A percentile compares a stretch with the other conserved stretches of the same genome.
Evolutionary conservation across 2,888 invertebrate genomes (phyloP).

Genomic region (Oxytorus armatus): DNA sequence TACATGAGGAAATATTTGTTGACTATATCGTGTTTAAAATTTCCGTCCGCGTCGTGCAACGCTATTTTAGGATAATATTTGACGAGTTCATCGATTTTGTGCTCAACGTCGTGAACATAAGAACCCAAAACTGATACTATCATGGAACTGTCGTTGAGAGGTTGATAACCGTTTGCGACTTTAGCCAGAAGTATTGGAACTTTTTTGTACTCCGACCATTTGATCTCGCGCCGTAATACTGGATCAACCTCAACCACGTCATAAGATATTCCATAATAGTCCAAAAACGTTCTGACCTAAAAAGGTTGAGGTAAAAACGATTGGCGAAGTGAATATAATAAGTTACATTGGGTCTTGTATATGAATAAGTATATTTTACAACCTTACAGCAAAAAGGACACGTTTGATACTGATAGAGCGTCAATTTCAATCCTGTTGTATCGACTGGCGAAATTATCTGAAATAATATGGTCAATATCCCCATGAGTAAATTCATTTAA

Average conservation of each 20-base stretch:
- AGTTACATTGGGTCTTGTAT: not conserved
- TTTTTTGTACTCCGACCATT: slow-evolving; percentile 97
- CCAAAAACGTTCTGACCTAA: slow-evolving; percentile 91
- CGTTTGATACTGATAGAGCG: slow-evolving; percentile 98
- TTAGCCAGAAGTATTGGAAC: slow-evolving; percentile 95
- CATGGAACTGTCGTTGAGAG: slow-evolving; percentile 96
- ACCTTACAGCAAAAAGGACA: slow-evolving; percentile 99
- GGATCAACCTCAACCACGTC: slow-evolving; percentile 99
- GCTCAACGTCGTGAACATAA: slow-evolving; percentile 87
- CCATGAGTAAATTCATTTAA: not conserved
- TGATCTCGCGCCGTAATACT: slow-evolving; percentile 94
- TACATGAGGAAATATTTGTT: slow-evolving; percentile 96
- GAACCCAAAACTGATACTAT: slow-evolving; percentile 96
- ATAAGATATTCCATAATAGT: slow-evolving; percentile 96
- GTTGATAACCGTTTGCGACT: slow-evolving; percentile 90
- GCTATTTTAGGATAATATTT: slow-evolving; percentile 91
- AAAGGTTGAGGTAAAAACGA: slow-evolving; percentile 25
- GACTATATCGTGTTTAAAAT: slow-evolving; percentile 90
- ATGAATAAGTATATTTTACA: slow-evolving; percentile 17
- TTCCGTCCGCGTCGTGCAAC: slow-evolving; percentile 89
- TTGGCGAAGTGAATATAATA: not conserved
- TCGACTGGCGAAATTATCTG: slow-evolving; percentile 89
- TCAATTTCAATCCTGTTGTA: slow-evolving; percentile 90
- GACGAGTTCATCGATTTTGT: slow-evolving; percentile 89
- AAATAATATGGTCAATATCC: slow-evolving; percentile 75